Evolutionary conservation across 2,797 vertebrate genomes (phyloP).

Genomic region (Acanthurus leucopareius): DNA sequence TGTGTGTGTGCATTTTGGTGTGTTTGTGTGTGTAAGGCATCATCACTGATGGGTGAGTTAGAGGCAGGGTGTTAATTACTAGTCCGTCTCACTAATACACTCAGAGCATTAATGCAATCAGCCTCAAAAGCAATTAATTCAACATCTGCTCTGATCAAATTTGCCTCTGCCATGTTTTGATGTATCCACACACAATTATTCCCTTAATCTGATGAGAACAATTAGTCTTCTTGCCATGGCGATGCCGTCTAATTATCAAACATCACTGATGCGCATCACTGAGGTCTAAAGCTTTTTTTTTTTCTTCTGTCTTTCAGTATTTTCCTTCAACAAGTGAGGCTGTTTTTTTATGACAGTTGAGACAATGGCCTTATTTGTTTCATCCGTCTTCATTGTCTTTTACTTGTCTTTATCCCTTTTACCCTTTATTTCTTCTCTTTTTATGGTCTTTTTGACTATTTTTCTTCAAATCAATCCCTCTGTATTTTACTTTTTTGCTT

Average conservation of each 20-base stretch:
- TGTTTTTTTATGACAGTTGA: not conserved
- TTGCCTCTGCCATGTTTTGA: conserved; percentile 77
- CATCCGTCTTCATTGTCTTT: too few relatives aligned
- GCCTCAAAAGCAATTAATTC: conserved; percentile 83
- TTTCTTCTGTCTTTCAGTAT: not conserved
- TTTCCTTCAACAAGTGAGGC: not conserved
- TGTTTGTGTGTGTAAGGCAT: conserved; percentile 11
- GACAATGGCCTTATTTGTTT: too few relatives aligned
- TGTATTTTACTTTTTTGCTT: too few relatives aligned
- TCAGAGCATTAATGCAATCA: conserved; percentile 80
- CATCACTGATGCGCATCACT: conserved; percentile 46
- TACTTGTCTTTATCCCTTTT: too few relatives aligned
- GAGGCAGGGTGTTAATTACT: conserved; percentile 77
- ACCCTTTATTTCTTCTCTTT: too few relatives aligned
- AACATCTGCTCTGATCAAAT: conserved; percentile 84
- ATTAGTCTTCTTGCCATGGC: conserved; percentile 62
- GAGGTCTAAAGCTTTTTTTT: conserved; percentile 25
- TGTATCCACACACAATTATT: conserved; percentile 79
- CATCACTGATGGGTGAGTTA: conserved; percentile 34
- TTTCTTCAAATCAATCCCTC: too few relatives aligned
- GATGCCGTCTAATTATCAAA: conserved; percentile 69
- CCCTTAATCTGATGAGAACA: conserved; percentile 78
- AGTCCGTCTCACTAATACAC: conserved; percentile 76
- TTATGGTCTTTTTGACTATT: too few relatives aligned
- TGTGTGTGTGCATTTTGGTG: not conserved